These are phyloP conservation scores for Gymnothorax reevesii DNA, from an alignment of 2,797 vertebrate species.

Conservation along the genomic window DNA sequence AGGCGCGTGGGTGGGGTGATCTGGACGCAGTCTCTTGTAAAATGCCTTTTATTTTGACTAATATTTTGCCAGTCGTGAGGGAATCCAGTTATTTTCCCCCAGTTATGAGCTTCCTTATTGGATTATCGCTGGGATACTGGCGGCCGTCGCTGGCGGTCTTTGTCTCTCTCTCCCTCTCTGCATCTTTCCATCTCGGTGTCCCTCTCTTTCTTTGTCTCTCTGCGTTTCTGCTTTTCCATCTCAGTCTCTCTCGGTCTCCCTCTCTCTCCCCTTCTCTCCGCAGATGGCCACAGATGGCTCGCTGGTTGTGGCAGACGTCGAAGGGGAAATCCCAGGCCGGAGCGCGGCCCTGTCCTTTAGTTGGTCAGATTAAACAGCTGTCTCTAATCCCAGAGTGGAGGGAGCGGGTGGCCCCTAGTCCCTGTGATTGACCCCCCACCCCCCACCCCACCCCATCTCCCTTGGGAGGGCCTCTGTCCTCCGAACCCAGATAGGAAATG, in stretches of 20 bases:
- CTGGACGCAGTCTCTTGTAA: not conserved
- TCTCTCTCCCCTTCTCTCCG: not conserved
- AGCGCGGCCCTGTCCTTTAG: constrained; percentile 33
- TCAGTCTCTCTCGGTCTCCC: not conserved
- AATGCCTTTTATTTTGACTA: not conserved
- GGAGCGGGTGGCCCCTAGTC: constrained; percentile 11
- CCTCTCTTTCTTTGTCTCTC: not conserved
- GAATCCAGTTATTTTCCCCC: not conserved
- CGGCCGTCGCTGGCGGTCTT: no score
- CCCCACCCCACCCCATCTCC: not conserved
- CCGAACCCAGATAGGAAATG: not conserved
- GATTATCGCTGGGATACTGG: not conserved
- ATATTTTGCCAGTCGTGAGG: not conserved
- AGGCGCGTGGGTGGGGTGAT: not conserved
- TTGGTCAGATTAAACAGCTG: constrained; percentile 31
- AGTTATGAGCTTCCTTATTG: not conserved
- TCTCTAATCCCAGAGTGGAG: constrained; percentile 27
- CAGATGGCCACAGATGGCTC: constrained; percentile 36
- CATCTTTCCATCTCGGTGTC: not conserved
- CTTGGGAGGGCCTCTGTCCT: not conserved
- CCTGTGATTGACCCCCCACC: not conserved
- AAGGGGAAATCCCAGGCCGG: constrained; percentile 10
- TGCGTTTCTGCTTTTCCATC: not conserved
- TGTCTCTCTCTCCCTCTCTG: constrained; percentile 4
- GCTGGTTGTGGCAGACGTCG: not conserved